Conservation (phyloP, 92 coral and sea anemone genomes). For the Scolanthus callimorphus region DNA sequence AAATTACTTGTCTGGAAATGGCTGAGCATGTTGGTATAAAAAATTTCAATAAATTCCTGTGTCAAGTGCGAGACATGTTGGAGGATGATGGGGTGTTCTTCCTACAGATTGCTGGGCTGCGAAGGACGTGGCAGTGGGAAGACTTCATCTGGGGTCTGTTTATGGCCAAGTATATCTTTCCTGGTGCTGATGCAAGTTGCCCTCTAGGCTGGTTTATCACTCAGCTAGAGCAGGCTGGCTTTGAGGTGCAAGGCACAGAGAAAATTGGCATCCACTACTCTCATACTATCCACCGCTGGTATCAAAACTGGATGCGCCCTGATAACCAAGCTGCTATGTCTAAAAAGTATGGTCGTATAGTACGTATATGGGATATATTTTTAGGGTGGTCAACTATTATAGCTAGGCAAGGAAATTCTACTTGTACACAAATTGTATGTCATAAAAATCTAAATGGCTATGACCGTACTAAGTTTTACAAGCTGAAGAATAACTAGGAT, state of each 20-base stretch:
- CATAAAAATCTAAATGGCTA: slow-evolving; percentile 94
- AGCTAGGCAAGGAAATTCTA: slow-evolving; percentile 92
- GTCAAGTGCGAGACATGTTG: slow-evolving; percentile 92
- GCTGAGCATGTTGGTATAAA: slow-evolving; percentile 98
- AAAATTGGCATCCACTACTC: slow-evolving; percentile 98
- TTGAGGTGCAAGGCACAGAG: slow-evolving; percentile 85
- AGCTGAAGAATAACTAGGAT: slow-evolving; percentile 51
- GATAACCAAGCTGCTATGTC: slow-evolving; percentile 65
- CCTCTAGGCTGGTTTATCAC: slow-evolving; percentile 86
- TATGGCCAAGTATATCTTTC: slow-evolving; percentile 97
- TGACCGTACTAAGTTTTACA: slow-evolving; percentile 84
- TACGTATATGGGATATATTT: slow-evolving; percentile 93
- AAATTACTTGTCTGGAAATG: slow-evolving; percentile 98
- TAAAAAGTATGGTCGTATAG: slow-evolving; percentile 76
- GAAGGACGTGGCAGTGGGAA: slow-evolving; percentile 99
- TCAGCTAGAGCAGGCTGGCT: slow-evolving; percentile 92
- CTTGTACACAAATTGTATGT: slow-evolving; percentile 95
- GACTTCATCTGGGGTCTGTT: slow-evolving; percentile 97
- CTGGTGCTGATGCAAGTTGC: slow-evolving; percentile 98
- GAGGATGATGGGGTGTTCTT: slow-evolving; percentile 97
- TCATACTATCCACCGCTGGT: slow-evolving; percentile 90
- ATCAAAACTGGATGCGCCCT: slow-evolving; percentile 92
- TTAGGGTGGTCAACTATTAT: slow-evolving; percentile 98
- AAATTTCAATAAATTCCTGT: slow-evolving; percentile 84
- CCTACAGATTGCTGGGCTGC: slow-evolving; percentile 98